Conservation (phyloP, 2,888 invertebrate species). For the Luffia ferchaultella region DNA sequence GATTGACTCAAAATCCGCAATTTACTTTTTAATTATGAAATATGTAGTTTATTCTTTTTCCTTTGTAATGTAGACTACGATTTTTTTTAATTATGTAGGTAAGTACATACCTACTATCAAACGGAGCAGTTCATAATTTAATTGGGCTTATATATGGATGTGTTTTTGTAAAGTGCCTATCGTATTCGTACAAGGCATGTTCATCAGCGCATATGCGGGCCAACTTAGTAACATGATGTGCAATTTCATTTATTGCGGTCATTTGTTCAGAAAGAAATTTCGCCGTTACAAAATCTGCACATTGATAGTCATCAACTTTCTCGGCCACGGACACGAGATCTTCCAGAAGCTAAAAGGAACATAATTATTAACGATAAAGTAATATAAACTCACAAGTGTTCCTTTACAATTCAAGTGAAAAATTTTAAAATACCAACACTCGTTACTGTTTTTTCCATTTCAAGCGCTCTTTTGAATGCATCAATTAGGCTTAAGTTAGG, state of each 20-base stretch:
- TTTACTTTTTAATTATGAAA: no score
- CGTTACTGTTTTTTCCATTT: slow-evolving; percentile 28
- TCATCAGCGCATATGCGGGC: slow-evolving; percentile 17
- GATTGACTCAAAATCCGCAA: no score
- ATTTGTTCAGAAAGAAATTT: slow-evolving; percentile 28
- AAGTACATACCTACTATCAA: no score
- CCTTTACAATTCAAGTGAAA: no score
- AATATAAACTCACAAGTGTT: no score
- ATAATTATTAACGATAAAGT: background rate
- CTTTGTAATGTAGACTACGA: no score
- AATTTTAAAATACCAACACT: no score
- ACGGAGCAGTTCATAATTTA: no score
- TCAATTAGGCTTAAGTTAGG: slow-evolving; percentile 20
- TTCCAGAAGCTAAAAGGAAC: slow-evolving; percentile 23
- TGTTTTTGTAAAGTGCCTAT: slow-evolving; percentile 22
- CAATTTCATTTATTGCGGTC: slow-evolving; percentile 25
- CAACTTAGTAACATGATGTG: slow-evolving; percentile 23
- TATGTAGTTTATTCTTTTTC: no score
- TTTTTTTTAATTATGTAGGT: no score
- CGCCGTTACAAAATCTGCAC: slow-evolving; percentile 28
- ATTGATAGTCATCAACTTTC: slow-evolving; percentile 26
- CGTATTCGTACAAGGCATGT: slow-evolving; percentile 25
- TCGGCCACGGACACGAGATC: slow-evolving; percentile 23
- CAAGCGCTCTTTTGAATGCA: slow-evolving; percentile 24
- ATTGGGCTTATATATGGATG: slow-evolving; percentile 2